phyloP scores from a whole-genome alignment of 2,113 vertebrate genomes.

The Epinephelus moara region DNA sequence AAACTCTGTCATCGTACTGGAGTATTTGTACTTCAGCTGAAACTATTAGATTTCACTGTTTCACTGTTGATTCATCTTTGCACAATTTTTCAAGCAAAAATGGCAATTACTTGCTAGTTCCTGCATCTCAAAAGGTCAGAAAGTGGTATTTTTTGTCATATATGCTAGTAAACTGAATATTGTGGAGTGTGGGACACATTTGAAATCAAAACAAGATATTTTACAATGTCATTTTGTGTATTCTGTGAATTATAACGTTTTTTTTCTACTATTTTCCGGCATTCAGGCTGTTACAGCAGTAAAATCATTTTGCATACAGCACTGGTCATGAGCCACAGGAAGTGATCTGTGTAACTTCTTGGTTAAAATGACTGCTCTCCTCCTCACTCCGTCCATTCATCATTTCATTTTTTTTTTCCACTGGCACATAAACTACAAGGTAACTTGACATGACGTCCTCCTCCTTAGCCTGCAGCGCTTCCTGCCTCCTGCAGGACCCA shows the following conservation, averaged over 20 bases:
- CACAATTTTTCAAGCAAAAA: too few relatives aligned
- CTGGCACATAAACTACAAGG: slow-evolving; percentile 44
- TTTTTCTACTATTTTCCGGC: too few relatives aligned
- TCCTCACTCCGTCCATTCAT: slow-evolving; percentile 28
- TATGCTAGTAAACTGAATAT: too few relatives aligned
- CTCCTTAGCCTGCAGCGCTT: slow-evolving; percentile 60
- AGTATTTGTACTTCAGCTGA: too few relatives aligned
- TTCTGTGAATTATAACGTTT: too few relatives aligned
- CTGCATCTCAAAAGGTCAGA: background rate
- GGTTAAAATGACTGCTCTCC: slow-evolving; percentile 22
- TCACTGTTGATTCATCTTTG: too few relatives aligned
- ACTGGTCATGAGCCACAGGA: slow-evolving; percentile 33
- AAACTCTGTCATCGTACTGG: too few relatives aligned
- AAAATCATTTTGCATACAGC: slow-evolving; percentile 18
- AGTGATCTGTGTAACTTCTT: slow-evolving; percentile 21
- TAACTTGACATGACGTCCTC: slow-evolving; percentile 33
- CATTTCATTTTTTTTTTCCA: slow-evolving; percentile 14
- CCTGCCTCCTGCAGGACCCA: slow-evolving; percentile 22
- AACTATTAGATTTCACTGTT: too few relatives aligned
- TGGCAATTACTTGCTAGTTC: background rate
- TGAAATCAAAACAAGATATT: too few relatives aligned
- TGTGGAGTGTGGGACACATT: too few relatives aligned
- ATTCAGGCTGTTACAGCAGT: background rate
- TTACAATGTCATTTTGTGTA: too few relatives aligned
- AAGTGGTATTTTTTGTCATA: too few relatives aligned